These are phyloP conservation scores for Salvelinus namaycush DNA, from an alignment of 2,113 vertebrate genomes.

Conservation along the genomic window DNA sequence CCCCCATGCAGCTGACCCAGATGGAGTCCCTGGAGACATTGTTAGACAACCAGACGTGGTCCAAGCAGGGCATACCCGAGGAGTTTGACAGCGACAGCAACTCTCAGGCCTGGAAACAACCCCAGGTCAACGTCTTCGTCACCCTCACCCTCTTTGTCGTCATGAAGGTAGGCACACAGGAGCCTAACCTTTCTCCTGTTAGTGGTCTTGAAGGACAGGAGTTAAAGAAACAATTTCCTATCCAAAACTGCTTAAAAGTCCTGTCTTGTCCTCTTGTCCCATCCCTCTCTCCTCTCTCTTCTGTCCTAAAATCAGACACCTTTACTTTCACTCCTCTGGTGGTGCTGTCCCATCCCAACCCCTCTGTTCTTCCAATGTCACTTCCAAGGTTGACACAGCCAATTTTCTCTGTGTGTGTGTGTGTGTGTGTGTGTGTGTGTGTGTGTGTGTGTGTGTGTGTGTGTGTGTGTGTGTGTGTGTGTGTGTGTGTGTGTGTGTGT, in stretches of 20 bases:
- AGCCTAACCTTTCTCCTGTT: not conserved
- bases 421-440: too few relatives aligned
- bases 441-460: too few relatives aligned
- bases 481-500: too few relatives aligned
- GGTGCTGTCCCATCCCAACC: too few relatives aligned
- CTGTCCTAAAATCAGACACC: not conserved
- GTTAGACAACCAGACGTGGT: constrained; percentile 95
- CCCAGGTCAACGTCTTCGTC: constrained; percentile 89
- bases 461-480: too few relatives aligned
- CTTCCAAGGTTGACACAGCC: too few relatives aligned
- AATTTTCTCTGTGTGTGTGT: too few relatives aligned
- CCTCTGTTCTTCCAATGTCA: too few relatives aligned
- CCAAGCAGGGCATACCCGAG: constrained; percentile 84
- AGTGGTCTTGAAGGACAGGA: too few relatives aligned
- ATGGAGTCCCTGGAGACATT: constrained; percentile 93
- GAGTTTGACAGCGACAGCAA: constrained; percentile 87
- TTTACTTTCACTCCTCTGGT: not conserved
- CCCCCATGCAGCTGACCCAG: constrained; percentile 84
- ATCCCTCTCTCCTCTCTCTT: not conserved
- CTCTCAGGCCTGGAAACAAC: constrained; percentile 88
- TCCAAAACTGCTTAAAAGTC: too few relatives aligned
- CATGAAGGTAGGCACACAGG: constrained; percentile 85
- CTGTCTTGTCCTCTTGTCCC: constrained; percentile 1
- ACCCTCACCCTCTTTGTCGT: constrained; percentile 93
- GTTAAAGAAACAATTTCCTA: too few relatives aligned